Percentiles rank a stretch among this genome's conserved stretches.
Evolutionary conservation across 2,797 vertebrate genomes (phyloP).

Genomic region (Gambelia wislizenii): DNA sequence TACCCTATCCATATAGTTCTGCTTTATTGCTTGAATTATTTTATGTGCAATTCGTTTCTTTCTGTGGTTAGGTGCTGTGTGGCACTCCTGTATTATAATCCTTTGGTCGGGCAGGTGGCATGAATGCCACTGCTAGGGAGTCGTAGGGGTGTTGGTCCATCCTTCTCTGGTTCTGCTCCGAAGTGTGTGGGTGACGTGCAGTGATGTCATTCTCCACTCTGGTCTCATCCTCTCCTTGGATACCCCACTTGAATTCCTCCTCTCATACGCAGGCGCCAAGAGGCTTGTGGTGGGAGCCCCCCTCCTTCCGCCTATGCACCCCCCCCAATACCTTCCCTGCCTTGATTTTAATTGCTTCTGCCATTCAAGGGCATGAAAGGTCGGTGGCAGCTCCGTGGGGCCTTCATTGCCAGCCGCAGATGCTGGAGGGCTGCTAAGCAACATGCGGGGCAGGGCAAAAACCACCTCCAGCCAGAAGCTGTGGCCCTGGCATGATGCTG

Average conservation of each 20-base stretch:
- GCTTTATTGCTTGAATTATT: too few relatives aligned
- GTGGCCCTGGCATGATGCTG: neutral
- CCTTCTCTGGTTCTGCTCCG: neutral
- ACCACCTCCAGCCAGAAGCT: neutral
- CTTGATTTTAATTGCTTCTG: slow-evolving; percentile 40
- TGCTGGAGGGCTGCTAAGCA: slow-evolving; percentile 36
- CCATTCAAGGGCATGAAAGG: slow-evolving; percentile 47
- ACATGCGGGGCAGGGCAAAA: neutral
- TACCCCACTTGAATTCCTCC: too few relatives aligned
- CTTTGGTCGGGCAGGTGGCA: too few relatives aligned
- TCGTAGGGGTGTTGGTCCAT: neutral
- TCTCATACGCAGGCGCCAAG: too few relatives aligned
- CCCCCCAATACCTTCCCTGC: neutral
- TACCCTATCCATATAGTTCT: too few relatives aligned
- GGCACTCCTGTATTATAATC: too few relatives aligned
- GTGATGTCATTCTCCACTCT: neutral
- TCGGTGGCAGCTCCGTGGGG: neutral
- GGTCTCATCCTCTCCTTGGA: too few relatives aligned
- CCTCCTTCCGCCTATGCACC: neutral
- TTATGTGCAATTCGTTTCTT: too few relatives aligned
- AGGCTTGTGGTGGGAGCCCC: neutral
- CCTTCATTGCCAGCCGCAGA: neutral
- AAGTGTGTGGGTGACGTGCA: neutral
- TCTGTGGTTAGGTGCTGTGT: too few relatives aligned
- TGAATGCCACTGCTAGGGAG: too few relatives aligned